phyloP scores from a whole-genome alignment of 2,888 invertebrate genomes.

The Patella ulyssiponensis region DNA sequence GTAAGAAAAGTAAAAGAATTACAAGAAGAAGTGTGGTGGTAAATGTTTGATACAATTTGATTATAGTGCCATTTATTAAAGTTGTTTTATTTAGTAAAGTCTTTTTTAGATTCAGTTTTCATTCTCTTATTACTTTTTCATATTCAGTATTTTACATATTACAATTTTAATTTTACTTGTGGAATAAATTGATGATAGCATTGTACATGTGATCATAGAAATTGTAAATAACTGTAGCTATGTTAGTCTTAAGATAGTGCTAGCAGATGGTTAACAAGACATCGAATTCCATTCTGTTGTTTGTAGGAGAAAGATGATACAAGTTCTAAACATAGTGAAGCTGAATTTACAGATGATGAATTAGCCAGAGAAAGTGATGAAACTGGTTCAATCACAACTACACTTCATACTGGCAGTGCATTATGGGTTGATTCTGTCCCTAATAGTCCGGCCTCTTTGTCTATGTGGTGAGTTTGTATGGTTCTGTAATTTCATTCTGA shows the following conservation, averaged over 20 bases:
- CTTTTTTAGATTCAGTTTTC: no score
- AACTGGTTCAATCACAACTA: constrained; percentile 34
- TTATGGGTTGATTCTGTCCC: constrained; percentile 77
- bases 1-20: constrained; percentile 17
- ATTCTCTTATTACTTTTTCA: no score
- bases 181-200: no score
- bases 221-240: no score
- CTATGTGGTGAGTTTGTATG: constrained; percentile 52
- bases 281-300: background rate
- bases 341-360: constrained; percentile 67
- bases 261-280: background rate
- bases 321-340: constrained; percentile 62
- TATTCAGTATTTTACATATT: no score
- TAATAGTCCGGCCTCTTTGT: constrained; percentile 74
- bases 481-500: no score
- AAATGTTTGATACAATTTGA: background rate
- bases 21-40: constrained; percentile 12
- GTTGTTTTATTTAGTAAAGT: no score
- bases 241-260: no score
- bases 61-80: no score
- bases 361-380: constrained; percentile 51
- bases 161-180: no score
- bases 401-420: constrained; percentile 35
- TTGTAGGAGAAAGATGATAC: constrained; percentile 55
- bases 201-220: no score